Evolutionary conservation across 2,888 invertebrate genomes (phyloP).

Genomic region (Scaptomyza tumidula): DNA sequence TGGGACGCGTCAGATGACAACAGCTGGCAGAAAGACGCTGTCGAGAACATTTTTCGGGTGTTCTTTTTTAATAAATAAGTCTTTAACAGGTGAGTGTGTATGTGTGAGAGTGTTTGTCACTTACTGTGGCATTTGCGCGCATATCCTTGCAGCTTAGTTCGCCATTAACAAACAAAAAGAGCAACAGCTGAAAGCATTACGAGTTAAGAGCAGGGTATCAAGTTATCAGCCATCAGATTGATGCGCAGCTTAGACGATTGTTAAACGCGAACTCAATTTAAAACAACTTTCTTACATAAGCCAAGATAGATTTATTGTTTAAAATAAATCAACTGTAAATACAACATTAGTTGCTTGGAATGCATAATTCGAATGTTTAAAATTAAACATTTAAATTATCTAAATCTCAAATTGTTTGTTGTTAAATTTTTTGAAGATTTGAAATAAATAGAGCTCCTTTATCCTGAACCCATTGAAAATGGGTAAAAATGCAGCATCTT

Average conservation of each 20-base stretch:
- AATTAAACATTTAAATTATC: too few relatives aligned
- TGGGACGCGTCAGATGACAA: conserved; percentile 57
- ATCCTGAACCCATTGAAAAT: too few relatives aligned
- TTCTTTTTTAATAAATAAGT: not conserved
- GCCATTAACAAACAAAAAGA: conserved; percentile 1
- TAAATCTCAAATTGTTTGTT: too few relatives aligned
- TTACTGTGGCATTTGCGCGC: conserved; percentile 56
- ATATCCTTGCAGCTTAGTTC: conserved; percentile 39
- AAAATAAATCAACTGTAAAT: too few relatives aligned
- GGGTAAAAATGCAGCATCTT: too few relatives aligned
- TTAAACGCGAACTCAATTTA: not conserved
- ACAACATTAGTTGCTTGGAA: too few relatives aligned
- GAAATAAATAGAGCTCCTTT: too few relatives aligned
- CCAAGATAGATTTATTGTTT: not conserved
- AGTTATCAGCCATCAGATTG: not conserved
- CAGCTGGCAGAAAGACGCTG: conserved; percentile 52
- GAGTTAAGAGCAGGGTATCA: not conserved
- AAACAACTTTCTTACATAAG: not conserved
- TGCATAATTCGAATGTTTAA: too few relatives aligned
- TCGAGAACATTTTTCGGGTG: not conserved
- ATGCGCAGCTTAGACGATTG: not conserved
- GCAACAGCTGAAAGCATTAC: conserved; percentile 28
- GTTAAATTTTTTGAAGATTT: too few relatives aligned
- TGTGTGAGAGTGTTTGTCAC: conserved; percentile 19
- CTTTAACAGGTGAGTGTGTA: not conserved